A percentile compares a stretch with the other conserved stretches of the same genome.
phyloP scores from a whole-genome alignment of 2,797 vertebrate genomes.

The Pipistrellus nathusii region DNA sequence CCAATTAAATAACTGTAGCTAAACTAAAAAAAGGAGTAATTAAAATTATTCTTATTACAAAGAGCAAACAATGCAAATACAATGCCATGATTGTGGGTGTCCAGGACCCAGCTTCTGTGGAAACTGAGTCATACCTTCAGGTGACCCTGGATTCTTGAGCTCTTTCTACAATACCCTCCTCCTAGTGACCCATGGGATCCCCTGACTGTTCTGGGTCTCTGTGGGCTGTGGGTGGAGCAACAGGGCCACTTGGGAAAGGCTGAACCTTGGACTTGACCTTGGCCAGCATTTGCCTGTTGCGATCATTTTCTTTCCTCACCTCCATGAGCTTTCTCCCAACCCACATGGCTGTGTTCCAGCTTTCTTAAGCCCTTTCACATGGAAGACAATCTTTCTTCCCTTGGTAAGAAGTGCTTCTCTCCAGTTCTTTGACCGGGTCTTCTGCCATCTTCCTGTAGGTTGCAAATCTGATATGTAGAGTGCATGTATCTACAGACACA shows the following conservation, averaged over 20 bases:
- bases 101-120: background rate
- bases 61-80: background rate
- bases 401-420: background rate
- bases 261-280: fast-evolving
- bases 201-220: background rate
- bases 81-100: too few relatives aligned
- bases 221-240: fast-evolving
- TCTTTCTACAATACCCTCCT: background rate
- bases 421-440: background rate
- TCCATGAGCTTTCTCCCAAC: fast-evolving
- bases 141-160: background rate
- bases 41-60: background rate
- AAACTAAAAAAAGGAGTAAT: background rate
- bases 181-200: background rate
- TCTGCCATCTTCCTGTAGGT: background rate
- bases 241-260: too few relatives aligned
- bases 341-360: fast-evolving
- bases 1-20: background rate
- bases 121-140: background rate
- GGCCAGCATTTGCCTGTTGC: background rate
- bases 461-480: fast-evolving
- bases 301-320: background rate
- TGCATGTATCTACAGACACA: background rate
- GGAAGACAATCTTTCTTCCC: background rate
- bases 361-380: background rate